Base-by-base conservation (phyloP, 2,888 invertebrate genomes). In the Cataglyphis albicans region DNA sequence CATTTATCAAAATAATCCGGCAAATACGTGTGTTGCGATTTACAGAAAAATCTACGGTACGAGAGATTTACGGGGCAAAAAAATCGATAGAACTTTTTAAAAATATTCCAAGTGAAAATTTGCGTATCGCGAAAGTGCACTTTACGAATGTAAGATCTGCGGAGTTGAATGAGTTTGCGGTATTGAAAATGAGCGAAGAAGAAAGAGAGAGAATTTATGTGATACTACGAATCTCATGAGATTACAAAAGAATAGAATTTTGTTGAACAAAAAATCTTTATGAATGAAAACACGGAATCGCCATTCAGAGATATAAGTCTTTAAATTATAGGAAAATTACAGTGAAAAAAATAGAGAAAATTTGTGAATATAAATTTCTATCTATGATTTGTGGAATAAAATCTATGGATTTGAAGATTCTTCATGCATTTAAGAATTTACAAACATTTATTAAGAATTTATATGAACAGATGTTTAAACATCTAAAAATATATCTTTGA, bases 1-100 rank as follows among this genome's bases (percentile, higher is more conserved):
- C 78, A 80, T 72, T 80, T 72, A 72, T 80, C 78, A 80, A 48
- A 80, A 72, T 72, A 80, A 80, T 80, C 72, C 78, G 59, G 72
- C 59, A 72, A 48, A 72, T 72, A 70, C 70, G 70, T 21, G 59
- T 55, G 25, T 72, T 35, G 72, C 78, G 72, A 80, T 72, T 67
- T 72, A 55, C 63, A 61, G 25, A 25, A 35, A 55, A 32, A 48
- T 76, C 68, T 48, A 44, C 25, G 64, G 38, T 41, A 55, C 44
- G 29, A 21, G 63, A 81, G 68, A 81, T 81, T 63, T 81, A 81
- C 75, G 55, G 65, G 75, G 57, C 52, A 81, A 73, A 65, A 82
- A 73, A 82, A 61, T 67, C 70, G 81, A 75, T 59, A 18, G 72
- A 59, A 78, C 78, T 78, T 70, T 70, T 78, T 59, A 32, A 70